phyloP scores from a whole-genome alignment of 2,888 invertebrate species.

The Plemyria rubiginata region DNA sequence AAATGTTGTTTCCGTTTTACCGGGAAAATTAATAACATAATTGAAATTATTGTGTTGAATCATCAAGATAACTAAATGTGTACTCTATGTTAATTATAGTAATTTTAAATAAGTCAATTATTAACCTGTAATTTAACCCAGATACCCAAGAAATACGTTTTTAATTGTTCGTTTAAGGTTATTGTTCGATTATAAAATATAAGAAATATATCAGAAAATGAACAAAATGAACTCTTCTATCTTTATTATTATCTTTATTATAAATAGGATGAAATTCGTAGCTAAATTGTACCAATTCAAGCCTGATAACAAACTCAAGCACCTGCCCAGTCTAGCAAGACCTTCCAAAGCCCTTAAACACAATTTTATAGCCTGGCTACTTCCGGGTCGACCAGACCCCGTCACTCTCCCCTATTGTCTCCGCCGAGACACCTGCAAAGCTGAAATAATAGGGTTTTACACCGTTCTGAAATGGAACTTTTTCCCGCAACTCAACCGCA shows the following conservation, averaged over 20 bases:
- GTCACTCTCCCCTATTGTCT: slow-evolving; percentile 69
- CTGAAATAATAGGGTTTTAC: slow-evolving; percentile 83
- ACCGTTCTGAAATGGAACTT: slow-evolving; percentile 81
- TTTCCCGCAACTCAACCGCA: slow-evolving; percentile 83
- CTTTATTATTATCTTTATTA: too few species aligned
- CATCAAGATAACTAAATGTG: too few species aligned
- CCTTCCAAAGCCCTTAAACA: neutral
- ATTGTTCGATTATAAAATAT: too few species aligned
- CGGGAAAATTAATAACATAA: neutral
- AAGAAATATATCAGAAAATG: too few species aligned
- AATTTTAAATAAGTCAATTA: too few species aligned
- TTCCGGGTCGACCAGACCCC: slow-evolving; percentile 32
- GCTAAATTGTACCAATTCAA: neutral
- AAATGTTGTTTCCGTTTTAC: slow-evolving; percentile 39
- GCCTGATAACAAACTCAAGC: slow-evolving; percentile 2
- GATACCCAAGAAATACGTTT: too few species aligned
- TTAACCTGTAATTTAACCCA: too few species aligned
- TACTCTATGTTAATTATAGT: too few species aligned
- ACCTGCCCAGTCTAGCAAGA: slow-evolving; percentile 1
- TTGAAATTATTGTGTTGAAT: neutral
- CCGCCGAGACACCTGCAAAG: slow-evolving; percentile 78
- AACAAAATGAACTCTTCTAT: too few species aligned
- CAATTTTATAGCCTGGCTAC: slow-evolving; percentile 10
- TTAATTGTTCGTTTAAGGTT: too few species aligned
- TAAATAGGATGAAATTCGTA: too few species aligned